Percentiles rank a stretch among this genome's conserved stretches.
phyloP scores from a whole-genome alignment of 1,140 invertebrate genomes.

The Venustaconcha ellipsiformis region DNA sequence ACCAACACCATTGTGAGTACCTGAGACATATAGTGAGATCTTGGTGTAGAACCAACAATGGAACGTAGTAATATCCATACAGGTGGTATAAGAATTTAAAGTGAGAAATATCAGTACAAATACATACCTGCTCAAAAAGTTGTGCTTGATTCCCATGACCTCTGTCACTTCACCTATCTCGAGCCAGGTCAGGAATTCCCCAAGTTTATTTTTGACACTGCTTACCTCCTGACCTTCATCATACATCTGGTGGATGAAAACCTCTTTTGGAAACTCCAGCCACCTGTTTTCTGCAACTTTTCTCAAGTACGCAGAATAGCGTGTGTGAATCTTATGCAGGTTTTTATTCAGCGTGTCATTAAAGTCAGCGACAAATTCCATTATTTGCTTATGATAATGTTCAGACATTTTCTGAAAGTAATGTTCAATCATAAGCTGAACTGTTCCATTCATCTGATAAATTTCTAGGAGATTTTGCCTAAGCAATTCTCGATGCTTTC shows the following conservation, averaged over 20 bases:
- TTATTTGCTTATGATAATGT: conserved; percentile 40
- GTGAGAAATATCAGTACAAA: not conserved
- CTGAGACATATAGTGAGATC: not conserved
- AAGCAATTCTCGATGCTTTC: conserved; percentile 25
- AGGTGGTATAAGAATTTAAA: not conserved
- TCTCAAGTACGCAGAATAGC: conserved; percentile 42
- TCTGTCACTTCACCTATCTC: conserved; percentile 55
- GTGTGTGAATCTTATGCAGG: conserved; percentile 38
- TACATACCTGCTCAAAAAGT: conserved; percentile 45
- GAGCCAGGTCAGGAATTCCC: conserved; percentile 54
- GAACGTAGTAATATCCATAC: not conserved
- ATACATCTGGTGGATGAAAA: conserved; percentile 48
- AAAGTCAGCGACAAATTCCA: conserved; percentile 47
- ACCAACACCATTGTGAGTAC: not conserved
- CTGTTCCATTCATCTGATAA: conserved; percentile 38
- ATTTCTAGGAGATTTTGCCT: conserved; percentile 32
- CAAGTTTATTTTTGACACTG: conserved; percentile 19
- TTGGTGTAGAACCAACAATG: not conserved
- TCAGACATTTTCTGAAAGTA: conserved; percentile 43
- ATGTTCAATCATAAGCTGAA: conserved; percentile 30
- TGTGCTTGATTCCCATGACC: conserved; percentile 39
- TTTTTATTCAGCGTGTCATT: conserved; percentile 47
- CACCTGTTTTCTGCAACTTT: conserved; percentile 45
- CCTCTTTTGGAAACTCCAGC: conserved; percentile 51
- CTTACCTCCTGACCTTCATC: conserved; percentile 31